Evolutionary conservation across 2,113 vertebrate species (phyloP).

Genomic region (Pandion haliaetus): DNA sequence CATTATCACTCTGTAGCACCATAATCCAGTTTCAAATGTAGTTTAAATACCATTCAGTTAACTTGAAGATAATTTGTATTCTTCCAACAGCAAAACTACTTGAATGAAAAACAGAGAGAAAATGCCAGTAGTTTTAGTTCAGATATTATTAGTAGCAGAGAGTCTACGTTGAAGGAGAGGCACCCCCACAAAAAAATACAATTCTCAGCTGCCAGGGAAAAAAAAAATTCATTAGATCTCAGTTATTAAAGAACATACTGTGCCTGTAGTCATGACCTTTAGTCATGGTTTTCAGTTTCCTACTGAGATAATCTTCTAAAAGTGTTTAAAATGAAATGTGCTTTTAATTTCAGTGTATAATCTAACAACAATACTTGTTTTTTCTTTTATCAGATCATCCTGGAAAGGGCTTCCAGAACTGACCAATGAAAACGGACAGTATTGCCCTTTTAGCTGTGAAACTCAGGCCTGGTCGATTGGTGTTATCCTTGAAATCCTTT

Average conservation of each 20-base stretch:
- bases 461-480: conserved; percentile 94
- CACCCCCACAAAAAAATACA: not conserved
- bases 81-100: not conserved
- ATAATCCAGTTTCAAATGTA: not conserved
- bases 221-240: not conserved
- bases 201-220: not conserved
- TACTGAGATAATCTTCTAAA: not conserved
- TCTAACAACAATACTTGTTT: not conserved
- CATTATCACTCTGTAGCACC: not conserved
- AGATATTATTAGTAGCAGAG: not conserved
- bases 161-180: not conserved
- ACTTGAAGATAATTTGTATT: not conserved
- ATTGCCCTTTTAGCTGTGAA: conserved; percentile 96
- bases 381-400: conserved; percentile 80
- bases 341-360: not conserved
- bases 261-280: not conserved
- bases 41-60: not conserved
- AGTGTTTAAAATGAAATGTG: not conserved
- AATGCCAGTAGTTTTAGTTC: not conserved
- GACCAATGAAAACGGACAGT: conserved; percentile 92
- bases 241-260: not conserved
- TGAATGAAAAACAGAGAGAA: not conserved
- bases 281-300: not conserved
- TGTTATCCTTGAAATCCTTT: conserved; percentile 86
- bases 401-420: conserved; percentile 98